phyloP scores from a whole-genome alignment of 64 coral and sea anemone species.

The Trachythela sp. region DNA sequence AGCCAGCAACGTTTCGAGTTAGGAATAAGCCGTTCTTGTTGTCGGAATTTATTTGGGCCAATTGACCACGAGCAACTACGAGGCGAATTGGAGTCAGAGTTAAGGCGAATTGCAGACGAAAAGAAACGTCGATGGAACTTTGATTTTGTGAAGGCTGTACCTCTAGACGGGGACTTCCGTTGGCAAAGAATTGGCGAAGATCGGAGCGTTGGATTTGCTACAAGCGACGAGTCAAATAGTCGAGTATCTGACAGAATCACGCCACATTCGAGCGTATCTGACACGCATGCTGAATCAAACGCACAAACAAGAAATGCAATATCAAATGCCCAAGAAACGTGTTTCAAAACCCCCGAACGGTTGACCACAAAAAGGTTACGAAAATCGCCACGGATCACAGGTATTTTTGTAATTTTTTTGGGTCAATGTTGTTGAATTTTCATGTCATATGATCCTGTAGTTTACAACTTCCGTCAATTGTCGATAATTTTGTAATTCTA shows the following conservation, averaged over 20 bases:
- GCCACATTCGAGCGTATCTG: not conserved
- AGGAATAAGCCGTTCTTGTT: slow-evolving; percentile 19
- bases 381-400: slow-evolving; percentile 1
- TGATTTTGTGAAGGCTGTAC: slow-evolving; percentile 56
- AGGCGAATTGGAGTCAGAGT: slow-evolving; percentile 41
- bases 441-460: too few relatives aligned
- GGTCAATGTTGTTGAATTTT: not conserved
- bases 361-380: not conserved
- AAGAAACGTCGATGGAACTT: slow-evolving; percentile 56
- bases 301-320: not conserved
- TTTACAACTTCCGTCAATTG: not conserved
- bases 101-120: slow-evolving; percentile 22
- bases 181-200: slow-evolving; percentile 40
- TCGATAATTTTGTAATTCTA: not conserved
- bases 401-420: not conserved
- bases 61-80: slow-evolving; percentile 44
- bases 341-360: not conserved
- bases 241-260: not conserved
- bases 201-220: not conserved
- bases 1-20: slow-evolving; percentile 12
- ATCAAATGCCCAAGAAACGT: not conserved
- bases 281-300: not conserved
- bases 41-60: slow-evolving; percentile 54
- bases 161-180: slow-evolving; percentile 42
- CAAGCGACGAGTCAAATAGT: not conserved